Evolutionary conservation across 2,113 vertebrate genomes (phyloP).

Genomic region (Leptocoma aspasia): DNA sequence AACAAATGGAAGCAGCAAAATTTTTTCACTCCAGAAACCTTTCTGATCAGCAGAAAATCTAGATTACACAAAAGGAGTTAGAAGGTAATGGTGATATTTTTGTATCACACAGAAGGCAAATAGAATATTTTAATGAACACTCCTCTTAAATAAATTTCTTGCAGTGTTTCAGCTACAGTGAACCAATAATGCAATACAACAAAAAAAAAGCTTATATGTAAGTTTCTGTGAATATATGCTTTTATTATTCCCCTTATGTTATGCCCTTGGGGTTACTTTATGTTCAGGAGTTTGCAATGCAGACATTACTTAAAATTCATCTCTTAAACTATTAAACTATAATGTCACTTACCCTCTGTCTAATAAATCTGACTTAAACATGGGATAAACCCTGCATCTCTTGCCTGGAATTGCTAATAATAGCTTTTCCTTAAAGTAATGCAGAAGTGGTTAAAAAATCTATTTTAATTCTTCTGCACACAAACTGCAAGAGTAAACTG

Average conservation of each 20-base stretch:
- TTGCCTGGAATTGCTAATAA: background rate
- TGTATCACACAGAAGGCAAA: background rate
- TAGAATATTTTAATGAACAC: background rate
- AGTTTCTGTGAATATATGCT: background rate
- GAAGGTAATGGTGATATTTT: background rate
- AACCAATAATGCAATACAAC: background rate
- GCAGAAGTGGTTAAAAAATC: background rate
- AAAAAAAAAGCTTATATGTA: background rate
- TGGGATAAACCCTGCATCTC: background rate
- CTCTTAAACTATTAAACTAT: background rate
- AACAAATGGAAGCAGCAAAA: background rate
- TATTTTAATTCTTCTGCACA: background rate
- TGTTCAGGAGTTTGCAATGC: background rate
- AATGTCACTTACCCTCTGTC: background rate
- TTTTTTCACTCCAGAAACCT: background rate
- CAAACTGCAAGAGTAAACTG: background rate
- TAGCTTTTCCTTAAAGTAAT: background rate
- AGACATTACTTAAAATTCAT: slow-evolving; percentile 5
- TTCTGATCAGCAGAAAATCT: background rate
- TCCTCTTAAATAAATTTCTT: background rate
- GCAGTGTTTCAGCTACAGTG: background rate
- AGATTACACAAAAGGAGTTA: background rate
- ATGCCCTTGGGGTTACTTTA: background rate
- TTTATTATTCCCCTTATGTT: background rate
- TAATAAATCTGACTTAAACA: slow-evolving; percentile 23